Evolutionary conservation across 2,797 vertebrate species (phyloP).

Genomic region (Oreochromis grahami): DNA sequence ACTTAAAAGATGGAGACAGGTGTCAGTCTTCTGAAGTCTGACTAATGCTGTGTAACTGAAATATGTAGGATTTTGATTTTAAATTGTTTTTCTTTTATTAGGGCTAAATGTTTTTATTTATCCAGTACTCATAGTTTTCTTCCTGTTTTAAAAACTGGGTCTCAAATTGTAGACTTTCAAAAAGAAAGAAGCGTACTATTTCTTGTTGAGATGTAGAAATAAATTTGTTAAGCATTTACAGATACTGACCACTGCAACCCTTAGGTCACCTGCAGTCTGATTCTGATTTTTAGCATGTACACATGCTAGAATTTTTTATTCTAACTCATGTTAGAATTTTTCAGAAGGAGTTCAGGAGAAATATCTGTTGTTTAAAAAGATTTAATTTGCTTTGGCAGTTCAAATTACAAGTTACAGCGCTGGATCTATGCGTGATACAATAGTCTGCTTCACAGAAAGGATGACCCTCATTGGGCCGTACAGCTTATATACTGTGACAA

Average conservation of each 20-base stretch:
- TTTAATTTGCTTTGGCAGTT: not conserved
- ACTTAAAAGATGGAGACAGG: not conserved
- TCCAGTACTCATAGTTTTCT: not conserved
- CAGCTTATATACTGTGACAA: not conserved
- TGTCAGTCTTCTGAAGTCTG: not conserved
- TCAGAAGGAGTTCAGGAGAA: not conserved
- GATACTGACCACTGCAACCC: not conserved
- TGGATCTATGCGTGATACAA: not conserved
- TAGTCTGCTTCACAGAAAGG: not conserved
- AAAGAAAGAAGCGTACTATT: not conserved
- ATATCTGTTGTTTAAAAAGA: not conserved
- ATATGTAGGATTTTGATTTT: not conserved
- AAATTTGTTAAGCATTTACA: not conserved
- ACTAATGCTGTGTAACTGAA: not conserved
- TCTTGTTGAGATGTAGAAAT: not conserved
- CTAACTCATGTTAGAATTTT: not conserved
- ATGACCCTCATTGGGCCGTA: not conserved
- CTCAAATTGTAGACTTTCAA: not conserved
- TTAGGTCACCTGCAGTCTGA: not conserved
- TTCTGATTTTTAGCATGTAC: not conserved
- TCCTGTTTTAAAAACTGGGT: not conserved
- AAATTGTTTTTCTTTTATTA: not conserved
- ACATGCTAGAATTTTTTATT: not conserved
- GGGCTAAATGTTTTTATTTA: not conserved
- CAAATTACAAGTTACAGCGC: not conserved